A percentile compares a stretch with the other conserved stretches of the same genome.
Evolutionary conservation across 1,140 invertebrate genomes (phyloP).

Genomic region (Teleopsis dalmanni): DNA sequence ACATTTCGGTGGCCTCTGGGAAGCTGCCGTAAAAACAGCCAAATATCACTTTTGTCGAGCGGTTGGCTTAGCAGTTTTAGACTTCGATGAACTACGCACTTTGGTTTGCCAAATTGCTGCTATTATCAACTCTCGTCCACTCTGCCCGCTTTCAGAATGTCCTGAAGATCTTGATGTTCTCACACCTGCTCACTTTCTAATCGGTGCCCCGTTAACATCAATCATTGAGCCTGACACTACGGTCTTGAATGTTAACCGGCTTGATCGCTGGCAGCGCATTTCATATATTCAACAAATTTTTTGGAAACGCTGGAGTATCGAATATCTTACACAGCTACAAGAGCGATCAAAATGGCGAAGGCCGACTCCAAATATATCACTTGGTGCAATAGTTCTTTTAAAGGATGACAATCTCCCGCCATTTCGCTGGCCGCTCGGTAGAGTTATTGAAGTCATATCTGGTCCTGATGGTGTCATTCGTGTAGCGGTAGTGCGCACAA

Average conservation of each 20-base stretch:
- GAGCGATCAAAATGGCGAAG: conserved; percentile 17
- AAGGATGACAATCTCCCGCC: conserved; percentile 34
- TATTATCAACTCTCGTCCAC: not conserved
- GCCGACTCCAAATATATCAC: conserved; percentile 14
- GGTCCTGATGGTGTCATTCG: conserved; percentile 24
- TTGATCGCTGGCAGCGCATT: conserved; percentile 13
- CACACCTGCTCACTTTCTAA: not conserved
- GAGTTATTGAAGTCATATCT: conserved; percentile 24
- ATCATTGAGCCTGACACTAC: conserved; percentile 19
- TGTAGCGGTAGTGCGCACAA: conserved; percentile 20
- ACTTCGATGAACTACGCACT: not conserved
- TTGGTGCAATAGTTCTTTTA: conserved; percentile 32
- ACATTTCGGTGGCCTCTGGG: too few relatives aligned
- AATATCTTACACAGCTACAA: conserved; percentile 19
- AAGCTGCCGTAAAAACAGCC: too few relatives aligned
- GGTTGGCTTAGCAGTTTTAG: not conserved
- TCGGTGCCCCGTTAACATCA: conserved; percentile 17
- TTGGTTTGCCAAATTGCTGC: conserved; percentile 17
- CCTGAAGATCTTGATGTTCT: not conserved
- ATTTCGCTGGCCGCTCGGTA: conserved; percentile 27
- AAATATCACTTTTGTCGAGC: too few relatives aligned
- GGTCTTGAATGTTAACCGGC: not conserved
- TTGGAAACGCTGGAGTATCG: conserved; percentile 17
- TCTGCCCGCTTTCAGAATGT: not conserved
- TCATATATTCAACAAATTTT: conserved; percentile 4